These are phyloP conservation scores for Acrobasis consociella DNA, from an alignment of 2,888 invertebrate genomes.

Conservation along the genomic window DNA sequence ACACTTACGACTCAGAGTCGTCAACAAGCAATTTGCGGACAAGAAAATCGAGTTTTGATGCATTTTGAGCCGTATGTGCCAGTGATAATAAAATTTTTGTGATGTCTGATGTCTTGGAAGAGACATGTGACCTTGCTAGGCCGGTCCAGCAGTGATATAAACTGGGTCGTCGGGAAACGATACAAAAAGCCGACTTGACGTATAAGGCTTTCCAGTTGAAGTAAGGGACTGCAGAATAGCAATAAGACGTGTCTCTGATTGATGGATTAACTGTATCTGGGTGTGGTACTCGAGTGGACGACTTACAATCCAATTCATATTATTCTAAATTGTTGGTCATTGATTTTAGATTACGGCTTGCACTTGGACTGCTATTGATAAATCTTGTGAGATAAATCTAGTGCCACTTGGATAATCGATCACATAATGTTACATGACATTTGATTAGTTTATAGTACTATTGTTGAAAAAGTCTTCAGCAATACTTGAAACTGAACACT, in stretches of 20 bases:
- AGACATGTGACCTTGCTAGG: conserved; percentile 64
- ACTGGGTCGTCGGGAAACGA: conserved; percentile 71
- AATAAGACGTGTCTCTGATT: conserved; percentile 60
- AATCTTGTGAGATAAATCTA: conserved; percentile 14
- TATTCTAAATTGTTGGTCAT: conserved; percentile 48
- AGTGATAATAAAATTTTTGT: conserved; percentile 40
- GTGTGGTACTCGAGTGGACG: conserved; percentile 44
- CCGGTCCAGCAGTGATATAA: conserved; percentile 49
- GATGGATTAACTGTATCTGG: conserved; percentile 70
- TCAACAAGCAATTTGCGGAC: conserved; percentile 24
- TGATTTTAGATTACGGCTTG: conserved; percentile 37
- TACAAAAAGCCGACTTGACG: conserved; percentile 68
- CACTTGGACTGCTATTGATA: conserved; percentile 20
- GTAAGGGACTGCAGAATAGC: conserved; percentile 57
- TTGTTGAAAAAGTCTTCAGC: no score
- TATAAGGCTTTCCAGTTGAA: conserved; percentile 58
- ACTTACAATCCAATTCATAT: conserved; percentile 46
- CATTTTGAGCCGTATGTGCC: conserved; percentile 46
- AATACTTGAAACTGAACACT: no score
- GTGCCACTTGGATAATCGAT: background rate
- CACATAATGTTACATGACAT: background rate
- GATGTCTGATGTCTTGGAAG: conserved; percentile 44
- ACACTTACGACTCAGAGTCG: conserved; percentile 34
- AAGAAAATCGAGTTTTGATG: conserved; percentile 32
- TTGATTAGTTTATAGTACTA: background rate